These are phyloP conservation scores for Urechis unicinctus DNA, from an alignment of 2,888 invertebrate species.

Conservation along the genomic window DNA sequence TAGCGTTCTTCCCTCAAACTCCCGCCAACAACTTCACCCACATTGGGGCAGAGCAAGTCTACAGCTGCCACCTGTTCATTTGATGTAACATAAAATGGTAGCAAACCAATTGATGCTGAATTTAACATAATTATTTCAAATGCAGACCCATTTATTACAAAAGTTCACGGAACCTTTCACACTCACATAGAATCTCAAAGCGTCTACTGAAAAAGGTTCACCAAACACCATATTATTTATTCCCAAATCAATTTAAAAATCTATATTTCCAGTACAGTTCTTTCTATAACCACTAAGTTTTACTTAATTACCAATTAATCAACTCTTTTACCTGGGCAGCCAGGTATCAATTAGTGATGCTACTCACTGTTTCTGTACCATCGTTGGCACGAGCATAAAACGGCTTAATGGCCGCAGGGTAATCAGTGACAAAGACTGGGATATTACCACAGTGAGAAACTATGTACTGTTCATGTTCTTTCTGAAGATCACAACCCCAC, in stretches of 20 bases:
- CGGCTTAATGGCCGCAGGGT: conserved; percentile 83
- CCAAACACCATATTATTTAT: background rate
- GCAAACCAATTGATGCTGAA: background rate
- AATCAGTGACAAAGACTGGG: conserved; percentile 84
- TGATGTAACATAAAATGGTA: no score
- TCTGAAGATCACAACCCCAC: conserved; percentile 65
- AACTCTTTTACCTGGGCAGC: background rate
- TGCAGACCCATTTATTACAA: background rate
- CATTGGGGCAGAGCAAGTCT: conserved; percentile 78
- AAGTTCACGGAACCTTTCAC: background rate
- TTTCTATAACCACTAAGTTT: background rate
- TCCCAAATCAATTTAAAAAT: background rate
- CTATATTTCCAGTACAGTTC: background rate
- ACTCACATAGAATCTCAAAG: no score
- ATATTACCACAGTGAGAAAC: conserved; percentile 65
- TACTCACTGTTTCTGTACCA: conserved; percentile 60
- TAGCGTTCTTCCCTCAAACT: conserved; percentile 82
- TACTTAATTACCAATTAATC: background rate
- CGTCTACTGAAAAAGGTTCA: no score
- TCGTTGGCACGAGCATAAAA: conserved; percentile 81
- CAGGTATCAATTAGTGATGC: background rate
- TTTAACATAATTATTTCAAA: background rate
- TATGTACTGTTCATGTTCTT: conserved; percentile 84
- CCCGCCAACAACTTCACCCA: conserved; percentile 94
- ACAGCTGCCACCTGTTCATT: conserved; percentile 56